These are phyloP conservation scores for Micromussa lordhowensis DNA, from an alignment of 92 coral and sea anemone genomes.

Conservation along the genomic window DNA sequence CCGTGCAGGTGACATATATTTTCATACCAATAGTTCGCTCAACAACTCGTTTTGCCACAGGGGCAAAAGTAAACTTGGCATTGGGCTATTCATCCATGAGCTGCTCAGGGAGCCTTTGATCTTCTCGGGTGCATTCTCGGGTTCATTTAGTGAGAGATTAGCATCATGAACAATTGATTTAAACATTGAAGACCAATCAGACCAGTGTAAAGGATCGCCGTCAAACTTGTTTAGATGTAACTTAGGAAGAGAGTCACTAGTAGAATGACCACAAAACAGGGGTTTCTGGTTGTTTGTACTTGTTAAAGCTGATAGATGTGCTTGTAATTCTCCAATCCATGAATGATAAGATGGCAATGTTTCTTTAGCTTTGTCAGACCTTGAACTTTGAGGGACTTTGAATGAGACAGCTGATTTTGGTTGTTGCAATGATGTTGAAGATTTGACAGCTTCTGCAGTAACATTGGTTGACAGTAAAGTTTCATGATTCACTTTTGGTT, in stretches of 20 bases:
- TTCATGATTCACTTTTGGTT: not conserved
- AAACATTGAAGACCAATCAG: slow-evolving; percentile 70
- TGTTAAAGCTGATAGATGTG: not conserved
- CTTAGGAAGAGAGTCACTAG: slow-evolving; percentile 49
- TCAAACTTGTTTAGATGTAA: slow-evolving; percentile 45
- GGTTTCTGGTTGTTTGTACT: not conserved
- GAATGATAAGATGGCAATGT: not conserved
- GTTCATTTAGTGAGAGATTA: slow-evolving; percentile 26
- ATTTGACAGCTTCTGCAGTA: not conserved
- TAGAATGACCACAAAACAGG: not conserved
- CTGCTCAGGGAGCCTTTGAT: too few relatives aligned
- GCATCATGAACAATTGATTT: slow-evolving; percentile 62
- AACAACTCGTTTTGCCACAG: too few relatives aligned
- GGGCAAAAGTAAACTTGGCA: too few relatives aligned
- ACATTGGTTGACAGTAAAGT: not conserved
- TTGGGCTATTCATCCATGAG: too few relatives aligned
- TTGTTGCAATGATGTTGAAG: not conserved
- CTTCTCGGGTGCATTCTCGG: too few relatives aligned
- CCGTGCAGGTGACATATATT: too few relatives aligned
- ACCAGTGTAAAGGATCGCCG: slow-evolving; percentile 66
- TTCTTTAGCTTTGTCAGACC: not conserved
- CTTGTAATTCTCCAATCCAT: slow-evolving; percentile 12
- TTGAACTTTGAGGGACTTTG: not conserved
- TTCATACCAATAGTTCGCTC: too few relatives aligned
- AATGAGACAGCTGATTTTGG: slow-evolving; percentile 3